phyloP scores from a whole-genome alignment of 2,888 invertebrate species.

The Pantelozetes paolii region DNA sequence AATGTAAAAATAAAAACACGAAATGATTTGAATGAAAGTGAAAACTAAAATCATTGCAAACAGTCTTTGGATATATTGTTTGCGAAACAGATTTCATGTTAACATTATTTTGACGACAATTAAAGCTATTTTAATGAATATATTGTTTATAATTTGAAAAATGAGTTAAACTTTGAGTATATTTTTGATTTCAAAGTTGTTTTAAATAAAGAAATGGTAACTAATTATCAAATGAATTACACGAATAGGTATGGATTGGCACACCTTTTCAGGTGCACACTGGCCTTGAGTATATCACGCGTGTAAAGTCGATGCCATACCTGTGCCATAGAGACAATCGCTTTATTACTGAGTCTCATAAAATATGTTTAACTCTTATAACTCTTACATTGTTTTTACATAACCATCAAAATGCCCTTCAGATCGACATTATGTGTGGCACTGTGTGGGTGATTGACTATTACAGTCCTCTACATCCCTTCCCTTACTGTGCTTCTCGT shows the following conservation, averaged over 20 bases:
- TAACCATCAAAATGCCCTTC: constrained; percentile 28
- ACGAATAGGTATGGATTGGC: constrained; percentile 10
- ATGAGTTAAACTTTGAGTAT: neutral
- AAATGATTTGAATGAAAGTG: neutral
- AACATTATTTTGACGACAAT: too few species aligned
- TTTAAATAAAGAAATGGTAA: neutral
- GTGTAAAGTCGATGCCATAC: constrained; percentile 1
- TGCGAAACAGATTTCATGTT: too few species aligned
- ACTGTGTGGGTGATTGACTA: constrained; percentile 25
- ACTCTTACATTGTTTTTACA: neutral
- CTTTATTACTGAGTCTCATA: neutral
- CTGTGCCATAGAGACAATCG: constrained; percentile 3
- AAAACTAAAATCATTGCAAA: neutral
- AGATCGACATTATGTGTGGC: constrained; percentile 3
- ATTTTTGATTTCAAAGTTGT: neutral
- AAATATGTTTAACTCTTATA: neutral
- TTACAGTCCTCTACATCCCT: neutral
- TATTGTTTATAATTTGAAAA: neutral
- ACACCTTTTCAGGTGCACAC: constrained; percentile 20
- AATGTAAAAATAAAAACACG: neutral
- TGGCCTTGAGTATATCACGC: constrained; percentile 21
- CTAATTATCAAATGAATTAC: constrained; percentile 4
- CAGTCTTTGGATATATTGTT: too few species aligned
- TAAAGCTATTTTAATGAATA: too few species aligned
- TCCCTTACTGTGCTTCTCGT: neutral